Base-by-base conservation (phyloP, 2,797 vertebrate genomes). In the Poeciliopsis infans region DNA sequence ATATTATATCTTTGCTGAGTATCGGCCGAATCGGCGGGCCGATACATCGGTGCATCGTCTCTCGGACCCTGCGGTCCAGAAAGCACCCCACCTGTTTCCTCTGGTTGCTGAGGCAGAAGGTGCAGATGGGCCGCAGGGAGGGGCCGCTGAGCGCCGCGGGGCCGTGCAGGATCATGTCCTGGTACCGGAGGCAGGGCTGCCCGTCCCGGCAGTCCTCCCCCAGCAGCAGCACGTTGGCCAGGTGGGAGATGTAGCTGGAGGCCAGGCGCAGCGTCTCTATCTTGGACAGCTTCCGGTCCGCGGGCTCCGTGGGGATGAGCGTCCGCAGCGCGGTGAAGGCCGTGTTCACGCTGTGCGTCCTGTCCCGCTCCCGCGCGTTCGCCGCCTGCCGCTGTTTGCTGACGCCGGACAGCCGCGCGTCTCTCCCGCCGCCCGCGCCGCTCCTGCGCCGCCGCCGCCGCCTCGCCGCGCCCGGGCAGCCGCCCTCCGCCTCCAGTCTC, bases 261-360 rank as follows among this genome's bases (percentile, higher is more conserved):
- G 97, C 97, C 92, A 98, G 92, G 74, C 97, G 96, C 88, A 98
- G 95, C 39, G 97, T 98, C 95, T 98, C 97, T 43, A 97, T 96
- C 94, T 97, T 97, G 91, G 97, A 98, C 15, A 98, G 95, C 86
- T 96, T 96, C 82, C 97, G 93, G 91, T 97, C 96, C 0, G 94
- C 95, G 1, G 97, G 97, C 71, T 97, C 97, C 13, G 97, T 98
- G 86, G 97, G 97, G 64, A 98, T 98, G 90, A 98, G 96, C 7
- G 95, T 95, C 86, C 97, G 97, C 76, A 97, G 96, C 28, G 97
- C 95, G 28, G 93, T 95, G 95, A 98, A 98, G 39, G 97, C 97
- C 0, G 96, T 90, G 94, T 98, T 98, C 11, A 98, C 97, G 84
- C 97, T 97, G 93, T 98, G 97, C 1, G 97, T 98, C 49, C 97